A percentile compares a stretch with the other conserved stretches of the same genome.
Conservation (phyloP, 2,888 invertebrate species). For the Tineola bisselliella region DNA sequence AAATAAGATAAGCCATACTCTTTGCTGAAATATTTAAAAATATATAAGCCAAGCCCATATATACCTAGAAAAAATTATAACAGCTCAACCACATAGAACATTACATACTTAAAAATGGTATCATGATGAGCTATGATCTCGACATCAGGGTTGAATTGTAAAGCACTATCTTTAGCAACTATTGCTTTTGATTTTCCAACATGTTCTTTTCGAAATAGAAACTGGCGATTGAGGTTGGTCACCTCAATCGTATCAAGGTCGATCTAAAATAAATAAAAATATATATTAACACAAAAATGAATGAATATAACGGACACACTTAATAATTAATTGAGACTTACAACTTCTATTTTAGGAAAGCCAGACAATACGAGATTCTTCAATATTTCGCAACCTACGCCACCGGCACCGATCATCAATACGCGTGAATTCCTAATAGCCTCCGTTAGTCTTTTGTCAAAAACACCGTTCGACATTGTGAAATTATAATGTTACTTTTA, state of each 20-base stretch:
- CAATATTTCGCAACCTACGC: constrained; percentile 98
- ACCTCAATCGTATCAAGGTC: constrained; percentile 99
- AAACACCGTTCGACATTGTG: constrained; percentile 61
- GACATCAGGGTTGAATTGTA: constrained; percentile 87
- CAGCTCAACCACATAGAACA: too few relatives aligned
- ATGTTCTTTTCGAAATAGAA: constrained; percentile 98
- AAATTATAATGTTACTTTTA: background rate
- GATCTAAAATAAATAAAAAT: constrained; percentile 74
- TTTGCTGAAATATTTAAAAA: constrained; percentile 67
- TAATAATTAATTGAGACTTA: constrained; percentile 61
- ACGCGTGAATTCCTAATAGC: constrained; percentile 77
- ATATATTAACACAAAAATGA: background rate
- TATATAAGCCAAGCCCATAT: too few relatives aligned
- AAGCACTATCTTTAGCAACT: constrained; percentile 89
- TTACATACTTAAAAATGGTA: constrained; percentile 86
- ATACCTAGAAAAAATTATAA: too few relatives aligned
- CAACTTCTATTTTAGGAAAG: constrained; percentile 93
- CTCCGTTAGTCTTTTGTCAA: constrained; percentile 71
- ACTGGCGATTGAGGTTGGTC: constrained; percentile 98
- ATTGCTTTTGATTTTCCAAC: constrained; percentile 97
- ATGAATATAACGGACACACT: background rate
- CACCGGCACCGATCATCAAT: constrained; percentile 95
- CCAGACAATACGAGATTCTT: constrained; percentile 97
- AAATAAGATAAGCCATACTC: constrained; percentile 93
- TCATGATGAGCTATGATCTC: constrained; percentile 92